Evolutionary conservation across 2,888 invertebrate genomes (phyloP).

Genomic region (Vanessa cardui): DNA sequence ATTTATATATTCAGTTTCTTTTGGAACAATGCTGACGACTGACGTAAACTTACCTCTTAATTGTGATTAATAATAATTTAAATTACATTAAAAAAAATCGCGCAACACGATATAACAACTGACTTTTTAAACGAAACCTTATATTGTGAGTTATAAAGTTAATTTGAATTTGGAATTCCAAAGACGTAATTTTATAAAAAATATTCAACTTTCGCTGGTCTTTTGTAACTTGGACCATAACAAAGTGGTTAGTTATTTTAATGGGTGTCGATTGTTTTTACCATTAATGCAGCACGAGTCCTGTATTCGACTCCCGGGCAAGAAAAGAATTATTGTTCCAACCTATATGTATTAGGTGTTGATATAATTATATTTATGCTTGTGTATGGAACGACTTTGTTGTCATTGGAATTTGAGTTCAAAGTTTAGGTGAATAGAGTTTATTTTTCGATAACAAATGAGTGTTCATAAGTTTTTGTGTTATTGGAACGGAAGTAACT

Average conservation of each 20-base stretch:
- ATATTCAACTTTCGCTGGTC: not conserved
- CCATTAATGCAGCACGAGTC: constrained; percentile 46
- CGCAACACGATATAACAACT: too few species aligned
- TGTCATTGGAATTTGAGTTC: constrained; percentile 3
- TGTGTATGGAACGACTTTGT: not conserved
- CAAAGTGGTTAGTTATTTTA: constrained; percentile 51
- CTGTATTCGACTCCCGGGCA: constrained; percentile 53
- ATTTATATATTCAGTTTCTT: too few species aligned
- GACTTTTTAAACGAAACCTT: not conserved
- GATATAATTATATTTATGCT: constrained; percentile 8
- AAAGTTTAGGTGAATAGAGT: not conserved
- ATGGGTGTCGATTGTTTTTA: constrained; percentile 67
- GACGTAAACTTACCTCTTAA: too few species aligned
- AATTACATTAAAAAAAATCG: too few species aligned
- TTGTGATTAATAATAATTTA: too few species aligned
- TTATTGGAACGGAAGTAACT: too few species aligned
- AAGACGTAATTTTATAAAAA: too few species aligned
- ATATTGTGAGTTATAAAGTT: not conserved
- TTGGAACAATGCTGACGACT: too few species aligned
- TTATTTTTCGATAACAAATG: not conserved
- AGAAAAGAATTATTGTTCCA: constrained; percentile 51
- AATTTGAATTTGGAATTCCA: too few species aligned
- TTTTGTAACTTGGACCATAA: constrained; percentile 21
- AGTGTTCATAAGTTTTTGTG: not conserved
- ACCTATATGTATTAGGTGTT: constrained; percentile 20